These are phyloP conservation scores for Notoglanidium macrostoma DNA, from an alignment of 2,797 vertebrate genomes.

Conservation along the genomic window DNA sequence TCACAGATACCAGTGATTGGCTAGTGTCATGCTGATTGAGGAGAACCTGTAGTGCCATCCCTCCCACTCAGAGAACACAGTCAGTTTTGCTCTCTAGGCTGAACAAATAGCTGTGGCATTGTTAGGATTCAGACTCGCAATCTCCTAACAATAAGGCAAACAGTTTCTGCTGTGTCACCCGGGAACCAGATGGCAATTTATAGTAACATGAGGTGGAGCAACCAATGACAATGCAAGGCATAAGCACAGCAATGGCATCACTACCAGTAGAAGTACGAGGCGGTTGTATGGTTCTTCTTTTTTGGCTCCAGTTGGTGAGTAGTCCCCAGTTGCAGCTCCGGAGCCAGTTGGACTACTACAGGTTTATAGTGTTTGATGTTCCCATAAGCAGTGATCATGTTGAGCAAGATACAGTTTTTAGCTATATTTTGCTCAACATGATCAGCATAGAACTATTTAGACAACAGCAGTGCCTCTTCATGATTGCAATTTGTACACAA, in stretches of 20 bases:
- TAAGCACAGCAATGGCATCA: neutral
- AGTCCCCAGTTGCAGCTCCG: neutral
- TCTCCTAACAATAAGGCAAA: neutral
- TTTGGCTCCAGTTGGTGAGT: neutral
- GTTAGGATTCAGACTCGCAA: neutral
- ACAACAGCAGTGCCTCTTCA: neutral
- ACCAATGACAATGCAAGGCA: neutral
- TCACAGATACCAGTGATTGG: neutral
- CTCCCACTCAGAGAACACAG: neutral
- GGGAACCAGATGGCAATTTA: neutral
- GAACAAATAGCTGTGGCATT: neutral
- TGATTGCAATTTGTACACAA: neutral
- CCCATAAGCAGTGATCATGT: neutral
- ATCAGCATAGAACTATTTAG: neutral
- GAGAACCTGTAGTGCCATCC: neutral
- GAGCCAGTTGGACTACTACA: neutral
- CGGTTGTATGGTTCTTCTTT: neutral
- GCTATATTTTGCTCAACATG: too few species aligned
- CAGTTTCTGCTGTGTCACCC: neutral
- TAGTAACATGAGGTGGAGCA: neutral
- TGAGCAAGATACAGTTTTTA: neutral
- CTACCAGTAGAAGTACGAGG: neutral
- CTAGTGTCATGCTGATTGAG: neutral
- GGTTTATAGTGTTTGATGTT: neutral
- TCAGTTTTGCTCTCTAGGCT: neutral